Base-by-base conservation (phyloP, 30 jellyfish, hydroid and myxozoan species). In the Cassiopea andromeda region DNA sequence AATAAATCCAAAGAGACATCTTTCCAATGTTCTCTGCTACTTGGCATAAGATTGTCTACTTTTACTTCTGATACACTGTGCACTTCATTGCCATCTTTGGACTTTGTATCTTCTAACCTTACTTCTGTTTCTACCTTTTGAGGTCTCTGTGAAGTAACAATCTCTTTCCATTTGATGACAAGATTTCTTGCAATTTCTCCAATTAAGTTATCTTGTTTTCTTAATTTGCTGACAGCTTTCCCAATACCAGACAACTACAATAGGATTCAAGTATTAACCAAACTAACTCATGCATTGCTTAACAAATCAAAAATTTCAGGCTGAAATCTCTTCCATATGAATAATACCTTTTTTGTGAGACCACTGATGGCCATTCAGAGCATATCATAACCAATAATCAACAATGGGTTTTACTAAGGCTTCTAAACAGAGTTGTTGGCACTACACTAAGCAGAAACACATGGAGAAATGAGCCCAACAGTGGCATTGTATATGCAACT, bases 161-260 rank as follows among this genome's bases (percentile, higher is more conserved):
- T 80, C 78, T 59, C 69, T 75, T 83, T 93, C 98, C 98, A 93
- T 69, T 61, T 82, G 47, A 76, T 67, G 48, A 93, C 58, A 44
- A 93, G 89, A 17, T 71, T 80, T 38, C 60, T 67, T 44, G 98
- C 93, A 16, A 45, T 57, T n/a, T 80, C 61, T 47, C 97, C 96
- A 48, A 88, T 69, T 1, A 6, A 14, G 7, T 92, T 96, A 17
- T 87, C 98, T 60, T 82, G 78, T 60, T 83, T 92, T 66, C 88
- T 86, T 43, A 93, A 45, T 18, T 60, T 76, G 44, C 87, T 93
- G 0, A 93, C 94, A 57, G 86, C 44, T 75, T 93, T 93, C 47
- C 97, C 98, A 80, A 93, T 88, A 9, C 90, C 88, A 8, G 98
- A 87, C 66, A 86, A 46, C 98, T 93, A 70, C 10, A 87, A 58